Base-by-base conservation (phyloP, 2,113 vertebrate genomes). In the Platysteira castanea region DNA sequence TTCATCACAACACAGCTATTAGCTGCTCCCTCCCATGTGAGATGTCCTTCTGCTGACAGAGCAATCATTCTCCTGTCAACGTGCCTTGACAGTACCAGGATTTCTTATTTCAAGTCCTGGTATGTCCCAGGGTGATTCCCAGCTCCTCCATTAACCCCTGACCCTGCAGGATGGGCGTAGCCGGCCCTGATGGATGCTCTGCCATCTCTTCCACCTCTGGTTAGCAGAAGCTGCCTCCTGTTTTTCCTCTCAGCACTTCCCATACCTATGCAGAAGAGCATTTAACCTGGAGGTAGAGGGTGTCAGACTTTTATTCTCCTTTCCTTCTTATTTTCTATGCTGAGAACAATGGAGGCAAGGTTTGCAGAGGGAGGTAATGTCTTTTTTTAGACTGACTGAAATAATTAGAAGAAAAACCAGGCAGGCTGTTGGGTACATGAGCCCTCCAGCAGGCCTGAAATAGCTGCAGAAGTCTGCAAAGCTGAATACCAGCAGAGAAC, bases 371-470 rank as follows among this genome's bases (percentile, higher is more conserved):
- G 93, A 95, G 94, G 96, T 91, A 82, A 41, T 54, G 22, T 20
- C 95, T 95, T 96, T 95, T 96, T 97, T 95, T 97, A 96, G 96
- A 53, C 80, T 81, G 83, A 63, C 80, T 95, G 91, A 92, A 95
- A 95, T 95, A 97, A 95, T 96, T 92, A 91, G 84, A 90, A 97
- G 83, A 47, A 93, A 93, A 93, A 92, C 27, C 93, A 96, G 93
- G 86, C 92, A 87, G 41, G 93, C 95, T 90, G 94, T 81, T 91
- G 91, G 91, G 91, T 95, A 90, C 80, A 87, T 1, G 84, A 97
- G 95, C 95, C 91, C 89, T 96, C 93, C 73, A 87, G 93, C 91
- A 92, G 93, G 93, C 91, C 95, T 89, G 94, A 95, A 95, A 95
- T 92, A 95, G 96, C 86, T 93, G 93, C 95, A 95, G 64, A 84